A percentile compares a stretch with the other conserved stretches of the same genome.
Conservation (phyloP, 2,888 invertebrate genomes). For the Melinaea marsaeus region DNA sequence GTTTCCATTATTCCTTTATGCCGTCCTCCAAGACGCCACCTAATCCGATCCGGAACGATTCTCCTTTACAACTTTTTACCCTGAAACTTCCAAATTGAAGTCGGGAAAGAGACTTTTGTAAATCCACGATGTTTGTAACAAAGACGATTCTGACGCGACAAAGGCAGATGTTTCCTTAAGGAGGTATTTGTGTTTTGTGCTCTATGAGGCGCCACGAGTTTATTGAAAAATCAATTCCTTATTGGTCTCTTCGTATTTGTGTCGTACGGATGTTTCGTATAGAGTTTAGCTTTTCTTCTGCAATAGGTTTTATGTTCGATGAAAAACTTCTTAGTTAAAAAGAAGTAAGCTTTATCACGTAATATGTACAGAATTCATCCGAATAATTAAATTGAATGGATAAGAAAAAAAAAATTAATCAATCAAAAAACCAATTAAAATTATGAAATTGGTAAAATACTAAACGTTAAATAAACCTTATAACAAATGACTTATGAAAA, state of each 20-base stretch:
- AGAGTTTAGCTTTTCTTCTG: not conserved
- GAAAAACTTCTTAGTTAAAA: not conserved
- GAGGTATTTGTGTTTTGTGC: constrained; percentile 13
- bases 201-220: constrained; percentile 4
- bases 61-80: constrained; percentile 49
- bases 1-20: constrained; percentile 59
- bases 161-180: constrained; percentile 8
- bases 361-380: too few species aligned
- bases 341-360: not conserved
- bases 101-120: constrained; percentile 39
- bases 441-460: too few species aligned
- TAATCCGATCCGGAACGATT: constrained; percentile 56
- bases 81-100: constrained; percentile 40
- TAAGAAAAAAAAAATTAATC: too few species aligned
- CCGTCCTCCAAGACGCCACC: constrained; percentile 40
- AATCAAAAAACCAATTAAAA: too few species aligned
- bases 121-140: constrained; percentile 29
- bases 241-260: constrained; percentile 6
- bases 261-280: not conserved
- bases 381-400: too few species aligned
- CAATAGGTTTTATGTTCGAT: not conserved
- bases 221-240: constrained; percentile 8
- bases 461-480: not conserved
- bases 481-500: not conserved
- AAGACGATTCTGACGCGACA: constrained; percentile 14